A percentile compares a stretch with the other conserved stretches of the same genome.
phyloP scores from a whole-genome alignment of 2,113 vertebrate genomes.

The Microcebus murinus region DNA sequence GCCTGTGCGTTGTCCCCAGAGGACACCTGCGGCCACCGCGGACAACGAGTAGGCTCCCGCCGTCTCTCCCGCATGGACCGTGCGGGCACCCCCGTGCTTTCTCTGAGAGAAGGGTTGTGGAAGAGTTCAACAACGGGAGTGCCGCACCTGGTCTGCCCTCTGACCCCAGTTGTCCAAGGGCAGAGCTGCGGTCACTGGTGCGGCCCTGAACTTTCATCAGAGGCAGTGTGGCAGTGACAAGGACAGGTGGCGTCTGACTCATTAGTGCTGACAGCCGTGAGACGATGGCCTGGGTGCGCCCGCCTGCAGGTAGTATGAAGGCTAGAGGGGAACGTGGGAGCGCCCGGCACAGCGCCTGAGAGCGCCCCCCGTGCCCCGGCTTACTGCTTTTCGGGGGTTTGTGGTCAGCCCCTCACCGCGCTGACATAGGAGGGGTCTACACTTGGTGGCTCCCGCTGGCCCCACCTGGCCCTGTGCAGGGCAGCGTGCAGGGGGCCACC shows the following conservation, averaged over 20 bases:
- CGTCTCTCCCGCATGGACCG: too few species aligned
- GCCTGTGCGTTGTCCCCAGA: neutral
- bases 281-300: rapidly evolving
- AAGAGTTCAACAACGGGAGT: too few species aligned
- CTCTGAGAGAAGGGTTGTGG: too few species aligned
- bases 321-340: rapidly evolving
- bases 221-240: rapidly evolving
- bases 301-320: rapidly evolving
- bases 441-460: neutral
- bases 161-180: neutral
- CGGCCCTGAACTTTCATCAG: too few species aligned
- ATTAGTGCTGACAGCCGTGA: rapidly evolving
- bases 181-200: rapidly evolving
- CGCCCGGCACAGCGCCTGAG: neutral
- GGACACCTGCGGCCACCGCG: neutral
- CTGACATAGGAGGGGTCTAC: neutral
- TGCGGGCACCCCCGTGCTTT: too few species aligned
- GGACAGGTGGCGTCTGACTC: neutral
- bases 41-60: too few species aligned
- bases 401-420: neutral
- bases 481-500: rapidly evolving
- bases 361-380: rapidly evolving
- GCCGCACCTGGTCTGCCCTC: too few species aligned
- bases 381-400: neutral
- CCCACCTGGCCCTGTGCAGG: rapidly evolving